Evolutionary conservation across 1,140 invertebrate species (phyloP).

Genomic region (Anoplolepis gracilipes): DNA sequence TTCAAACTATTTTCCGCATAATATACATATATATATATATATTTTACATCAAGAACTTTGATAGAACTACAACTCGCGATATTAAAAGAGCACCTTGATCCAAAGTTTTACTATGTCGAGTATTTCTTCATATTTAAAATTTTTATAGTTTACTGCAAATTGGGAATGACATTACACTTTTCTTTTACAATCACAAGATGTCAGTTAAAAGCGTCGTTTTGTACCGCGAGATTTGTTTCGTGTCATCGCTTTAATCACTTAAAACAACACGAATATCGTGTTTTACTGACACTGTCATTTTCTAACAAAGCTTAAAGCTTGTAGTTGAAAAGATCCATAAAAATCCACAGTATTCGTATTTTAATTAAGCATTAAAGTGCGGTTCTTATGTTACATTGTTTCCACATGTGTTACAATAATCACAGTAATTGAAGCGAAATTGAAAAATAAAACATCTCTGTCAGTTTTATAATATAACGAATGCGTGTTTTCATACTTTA

Average conservation of each 20-base stretch:
- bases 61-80: constrained; percentile 18
- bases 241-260: constrained; percentile 22
- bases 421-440: constrained; percentile 3
- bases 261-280: background rate
- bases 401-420: background rate
- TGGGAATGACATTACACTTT: constrained; percentile 22
- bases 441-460: constrained; percentile 20
- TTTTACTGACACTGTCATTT: background rate
- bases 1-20: background rate
- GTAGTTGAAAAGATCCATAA: background rate
- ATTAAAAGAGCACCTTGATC: constrained; percentile 37
- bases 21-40: constrained; percentile 16
- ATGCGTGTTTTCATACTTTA: constrained; percentile 40
- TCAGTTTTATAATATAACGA: constrained; percentile 28
- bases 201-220: constrained; percentile 11
- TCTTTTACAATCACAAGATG: constrained; percentile 14
- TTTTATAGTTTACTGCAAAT: constrained; percentile 42
- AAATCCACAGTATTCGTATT: background rate
- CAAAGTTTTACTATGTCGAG: constrained; percentile 32
- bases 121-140: constrained; percentile 43
- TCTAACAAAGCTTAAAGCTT: background rate
- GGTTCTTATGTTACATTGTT: background rate
- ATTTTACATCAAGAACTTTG: constrained; percentile 44
- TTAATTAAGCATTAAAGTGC: background rate
- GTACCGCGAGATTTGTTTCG: background rate